These are phyloP conservation scores for Desmodus rotundus DNA, from an alignment of 2,113 vertebrate species.

Conservation along the genomic window DNA sequence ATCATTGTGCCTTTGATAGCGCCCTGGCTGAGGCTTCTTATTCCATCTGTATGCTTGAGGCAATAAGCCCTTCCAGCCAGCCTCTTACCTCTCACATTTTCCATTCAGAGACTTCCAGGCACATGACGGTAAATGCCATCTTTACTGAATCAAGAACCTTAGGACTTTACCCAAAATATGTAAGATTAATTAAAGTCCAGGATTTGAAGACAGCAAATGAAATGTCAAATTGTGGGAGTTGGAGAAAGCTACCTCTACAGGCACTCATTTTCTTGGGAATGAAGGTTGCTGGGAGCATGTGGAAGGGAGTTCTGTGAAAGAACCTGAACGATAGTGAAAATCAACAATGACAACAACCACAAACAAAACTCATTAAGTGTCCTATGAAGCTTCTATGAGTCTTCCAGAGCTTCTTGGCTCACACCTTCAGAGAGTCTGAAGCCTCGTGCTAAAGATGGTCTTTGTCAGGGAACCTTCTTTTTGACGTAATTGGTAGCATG, in stretches of 20 bases:
- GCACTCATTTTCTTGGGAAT: neutral
- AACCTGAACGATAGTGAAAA: constrained; percentile 24
- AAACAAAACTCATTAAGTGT: constrained; percentile 19
- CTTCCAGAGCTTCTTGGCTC: neutral
- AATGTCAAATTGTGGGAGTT: constrained; percentile 21
- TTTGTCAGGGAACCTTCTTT: neutral
- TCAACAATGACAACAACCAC: neutral
- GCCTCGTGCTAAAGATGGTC: neutral
- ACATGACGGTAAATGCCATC: constrained; percentile 76
- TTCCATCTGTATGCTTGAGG: constrained; percentile 62
- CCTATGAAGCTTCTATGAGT: neutral
- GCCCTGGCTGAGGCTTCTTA: constrained; percentile 32
- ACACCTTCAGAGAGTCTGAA: neutral
- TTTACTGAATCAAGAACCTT: constrained; percentile 78
- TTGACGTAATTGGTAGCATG: neutral
- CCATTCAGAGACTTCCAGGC: constrained; percentile 71
- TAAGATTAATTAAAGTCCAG: constrained; percentile 78
- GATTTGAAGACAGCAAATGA: constrained; percentile 45
- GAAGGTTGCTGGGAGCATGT: neutral
- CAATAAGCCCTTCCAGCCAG: constrained; percentile 67
- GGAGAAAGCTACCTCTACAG: neutral
- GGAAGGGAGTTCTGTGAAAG: neutral
- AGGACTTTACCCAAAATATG: constrained; percentile 74
- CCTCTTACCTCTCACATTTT: constrained; percentile 76
- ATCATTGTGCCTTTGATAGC: constrained; percentile 37